Base-by-base conservation (phyloP, 1,140 invertebrate genomes). In the Neodiprion pinetum region DNA sequence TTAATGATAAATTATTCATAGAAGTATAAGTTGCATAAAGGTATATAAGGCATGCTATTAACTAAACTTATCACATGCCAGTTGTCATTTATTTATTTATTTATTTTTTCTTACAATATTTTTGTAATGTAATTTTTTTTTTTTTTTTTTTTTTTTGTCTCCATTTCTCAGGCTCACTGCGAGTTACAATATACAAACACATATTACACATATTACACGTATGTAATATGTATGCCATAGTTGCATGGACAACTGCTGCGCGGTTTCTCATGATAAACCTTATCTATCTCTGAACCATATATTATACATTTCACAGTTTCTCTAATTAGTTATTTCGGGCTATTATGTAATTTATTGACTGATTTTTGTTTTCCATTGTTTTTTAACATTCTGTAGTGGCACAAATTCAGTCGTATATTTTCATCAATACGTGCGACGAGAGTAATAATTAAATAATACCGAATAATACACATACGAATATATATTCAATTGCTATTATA, bases 221-320 rank as follows among this genome's bases (percentile, higher is more conserved):
- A 21, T 49, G 67, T 50, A 49, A 72, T 71, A 49, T 61, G 17
- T 70, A 68, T 48, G 65, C 69, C n/a, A 76, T 78, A 78, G 77
- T 74, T 78, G 77, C 77, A 78, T 78, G 77, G 75, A 78, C 75
- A 75, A 78, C 73, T 78, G 48, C 67, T 69, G 40, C 11, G 40
- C 40, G n/a, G 40, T 69, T 47, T 47, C 40, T 23, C 40, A 21
- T 69, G 67, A 69, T 69, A 7, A 69, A 69, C 72, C 7, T 74
- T 74, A 70, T 76, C 68, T 74, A 71, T 81, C 75, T 77, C 78
- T 82, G 74, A 76, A 81, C 17, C 17, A 21, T 76, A 81, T 81
- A 40, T 40, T 40, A 40, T 40, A 83, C 82, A 85, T 85, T 86
- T 85, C 83, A 86, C 84, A 85, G 83, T 85, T 86, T 86, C 83